Conservation (phyloP, 2,888 invertebrate genomes). For the Diarsia mendica region DNA sequence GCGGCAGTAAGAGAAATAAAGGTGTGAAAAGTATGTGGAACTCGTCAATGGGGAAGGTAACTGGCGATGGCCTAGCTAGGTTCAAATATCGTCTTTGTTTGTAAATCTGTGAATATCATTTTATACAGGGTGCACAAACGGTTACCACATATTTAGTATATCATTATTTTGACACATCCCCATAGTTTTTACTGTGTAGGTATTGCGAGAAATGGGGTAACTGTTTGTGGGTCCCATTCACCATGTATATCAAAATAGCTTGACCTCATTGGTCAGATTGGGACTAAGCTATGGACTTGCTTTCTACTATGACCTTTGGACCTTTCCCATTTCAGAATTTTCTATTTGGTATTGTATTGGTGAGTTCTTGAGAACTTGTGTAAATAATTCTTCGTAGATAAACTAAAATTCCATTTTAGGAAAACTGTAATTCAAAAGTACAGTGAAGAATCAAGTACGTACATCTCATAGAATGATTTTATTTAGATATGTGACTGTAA, state of each 20-base stretch:
- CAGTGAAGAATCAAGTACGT: constrained; percentile 11
- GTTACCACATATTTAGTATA: too few species aligned
- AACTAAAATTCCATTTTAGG: background rate
- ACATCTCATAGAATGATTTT: constrained; percentile 11
- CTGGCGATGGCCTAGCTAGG: background rate
- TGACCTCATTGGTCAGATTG: background rate
- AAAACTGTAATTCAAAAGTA: background rate
- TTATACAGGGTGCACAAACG: too few species aligned
- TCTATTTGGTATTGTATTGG: background rate
- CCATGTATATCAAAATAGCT: background rate
- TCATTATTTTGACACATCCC: too few species aligned
- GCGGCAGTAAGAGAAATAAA: background rate
- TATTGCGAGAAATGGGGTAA: too few species aligned
- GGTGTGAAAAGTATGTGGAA: background rate
- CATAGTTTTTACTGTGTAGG: too few species aligned
- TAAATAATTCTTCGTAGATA: background rate
- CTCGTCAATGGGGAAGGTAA: background rate
- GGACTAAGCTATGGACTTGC: background rate
- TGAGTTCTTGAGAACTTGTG: background rate
- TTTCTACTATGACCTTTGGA: too few species aligned
- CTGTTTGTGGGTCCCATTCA: background rate
- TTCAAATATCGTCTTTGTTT: background rate
- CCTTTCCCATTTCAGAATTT: background rate
- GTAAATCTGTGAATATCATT: background rate
- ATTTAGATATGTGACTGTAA: constrained; percentile 14